Conservation (phyloP, 35 echinoderm and acorn worm species). For the Eucidaris tribuloides region DNA sequence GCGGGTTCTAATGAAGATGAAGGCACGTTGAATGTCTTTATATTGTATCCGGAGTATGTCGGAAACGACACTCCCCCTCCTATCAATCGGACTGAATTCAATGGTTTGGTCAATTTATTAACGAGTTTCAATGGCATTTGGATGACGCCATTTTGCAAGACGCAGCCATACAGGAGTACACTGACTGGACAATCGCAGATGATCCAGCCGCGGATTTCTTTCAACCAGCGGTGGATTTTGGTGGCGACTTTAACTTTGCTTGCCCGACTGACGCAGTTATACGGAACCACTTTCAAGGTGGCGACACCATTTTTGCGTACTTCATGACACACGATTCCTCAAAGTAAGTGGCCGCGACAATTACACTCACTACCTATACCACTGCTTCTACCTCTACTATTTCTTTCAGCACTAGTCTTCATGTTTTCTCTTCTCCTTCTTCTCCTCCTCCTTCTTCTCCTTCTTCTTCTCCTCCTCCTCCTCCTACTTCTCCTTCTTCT, state of each 20-base stretch:
- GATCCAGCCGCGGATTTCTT: constrained; percentile 59
- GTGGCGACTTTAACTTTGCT: not conserved
- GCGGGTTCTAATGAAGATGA: constrained; percentile 31
- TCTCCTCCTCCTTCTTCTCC: too few relatives aligned
- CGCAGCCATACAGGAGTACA: constrained; percentile 53
- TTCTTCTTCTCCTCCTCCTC: too few relatives aligned
- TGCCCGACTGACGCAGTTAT: constrained; percentile 23
- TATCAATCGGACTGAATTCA: not conserved
- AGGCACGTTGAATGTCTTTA: not conserved
- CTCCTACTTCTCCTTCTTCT: too few relatives aligned
- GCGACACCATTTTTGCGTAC: constrained; percentile 42
- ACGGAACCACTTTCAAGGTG: not conserved
- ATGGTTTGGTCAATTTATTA: not conserved
- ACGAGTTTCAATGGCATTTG: not conserved
- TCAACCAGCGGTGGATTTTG: not conserved
- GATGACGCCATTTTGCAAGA: constrained; percentile 32
- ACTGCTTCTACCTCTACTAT: too few relatives aligned
- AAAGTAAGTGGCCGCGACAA: constrained; percentile 16
- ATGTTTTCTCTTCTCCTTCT: too few relatives aligned
- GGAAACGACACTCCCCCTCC: not conserved
- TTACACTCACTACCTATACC: too few relatives aligned
- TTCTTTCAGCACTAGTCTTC: too few relatives aligned
- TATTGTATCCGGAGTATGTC: not conserved
- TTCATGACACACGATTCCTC: constrained; percentile 55
- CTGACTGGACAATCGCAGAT: constrained; percentile 61